Conservation (phyloP, 2,888 invertebrate species). For the Machimus atricapillus region DNA sequence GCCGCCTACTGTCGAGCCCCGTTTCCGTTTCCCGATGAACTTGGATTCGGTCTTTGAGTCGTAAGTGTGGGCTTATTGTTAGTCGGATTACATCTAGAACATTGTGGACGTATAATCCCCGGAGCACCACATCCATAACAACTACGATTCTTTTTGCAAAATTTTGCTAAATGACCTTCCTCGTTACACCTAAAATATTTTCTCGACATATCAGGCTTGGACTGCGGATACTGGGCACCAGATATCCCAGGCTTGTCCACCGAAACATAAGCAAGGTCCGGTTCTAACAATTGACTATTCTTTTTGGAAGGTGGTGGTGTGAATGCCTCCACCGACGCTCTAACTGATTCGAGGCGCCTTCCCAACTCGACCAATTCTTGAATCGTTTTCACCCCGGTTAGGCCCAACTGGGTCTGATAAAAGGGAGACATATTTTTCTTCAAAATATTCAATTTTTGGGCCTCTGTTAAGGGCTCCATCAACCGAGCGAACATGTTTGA, state of each 20-base stretch:
- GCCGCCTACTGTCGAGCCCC: too few relatives aligned
- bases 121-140: too few relatives aligned
- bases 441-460: neutral
- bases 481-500: neutral
- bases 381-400: neutral
- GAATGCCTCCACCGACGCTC: neutral
- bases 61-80: too few relatives aligned
- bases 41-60: too few relatives aligned
- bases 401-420: neutral
- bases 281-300: neutral
- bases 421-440: too few relatives aligned
- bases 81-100: too few relatives aligned
- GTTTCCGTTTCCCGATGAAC: too few relatives aligned
- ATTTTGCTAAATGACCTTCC: neutral
- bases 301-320: too few relatives aligned
- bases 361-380: neutral
- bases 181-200: neutral
- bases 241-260: neutral
- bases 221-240: neutral
- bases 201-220: neutral
- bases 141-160: too few relatives aligned
- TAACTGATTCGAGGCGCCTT: neutral
- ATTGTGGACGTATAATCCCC: too few relatives aligned
- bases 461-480: neutral
- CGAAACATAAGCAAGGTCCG: neutral